phyloP scores from a whole-genome alignment of 1,140 invertebrate genomes.

The Aphelenchoides besseyi region DNA sequence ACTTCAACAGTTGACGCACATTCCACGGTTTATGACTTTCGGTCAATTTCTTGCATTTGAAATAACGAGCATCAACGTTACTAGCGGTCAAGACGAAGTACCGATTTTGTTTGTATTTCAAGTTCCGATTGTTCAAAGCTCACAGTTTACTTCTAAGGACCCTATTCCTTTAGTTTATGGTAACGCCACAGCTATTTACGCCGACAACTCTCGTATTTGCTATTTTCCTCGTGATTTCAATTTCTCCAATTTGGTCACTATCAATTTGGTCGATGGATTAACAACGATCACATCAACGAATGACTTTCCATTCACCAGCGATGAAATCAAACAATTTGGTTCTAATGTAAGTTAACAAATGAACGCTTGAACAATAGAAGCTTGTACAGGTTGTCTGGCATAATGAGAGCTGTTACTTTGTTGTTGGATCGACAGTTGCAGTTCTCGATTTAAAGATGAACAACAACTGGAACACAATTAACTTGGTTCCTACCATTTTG shows the following conservation, averaged over 20 bases:
- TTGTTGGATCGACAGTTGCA: not conserved
- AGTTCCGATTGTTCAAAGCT: too few species aligned
- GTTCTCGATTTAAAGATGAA: not conserved
- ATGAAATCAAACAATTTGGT: not conserved
- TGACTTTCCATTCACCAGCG: not conserved
- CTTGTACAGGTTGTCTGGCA: not conserved
- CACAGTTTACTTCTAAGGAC: not conserved
- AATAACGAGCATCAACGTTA: not conserved
- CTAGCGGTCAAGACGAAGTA: not conserved
- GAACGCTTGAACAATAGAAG: not conserved
- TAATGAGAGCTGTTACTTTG: not conserved
- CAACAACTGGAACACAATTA: too few species aligned
- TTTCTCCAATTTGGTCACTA: not conserved
- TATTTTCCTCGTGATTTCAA: not conserved
- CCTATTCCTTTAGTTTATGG: not conserved
- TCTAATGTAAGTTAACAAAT: not conserved
- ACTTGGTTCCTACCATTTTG: not conserved
- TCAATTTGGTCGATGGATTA: not conserved
- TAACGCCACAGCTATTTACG: not conserved
- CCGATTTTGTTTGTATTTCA: not conserved
- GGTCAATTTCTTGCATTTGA: not conserved
- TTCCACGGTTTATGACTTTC: not conserved
- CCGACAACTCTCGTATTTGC: not conserved
- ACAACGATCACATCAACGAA: not conserved
- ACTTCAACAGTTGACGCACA: not conserved